Conservation (phyloP, 2,113 vertebrate species). For the Acrocephalus arundinaceus region DNA sequence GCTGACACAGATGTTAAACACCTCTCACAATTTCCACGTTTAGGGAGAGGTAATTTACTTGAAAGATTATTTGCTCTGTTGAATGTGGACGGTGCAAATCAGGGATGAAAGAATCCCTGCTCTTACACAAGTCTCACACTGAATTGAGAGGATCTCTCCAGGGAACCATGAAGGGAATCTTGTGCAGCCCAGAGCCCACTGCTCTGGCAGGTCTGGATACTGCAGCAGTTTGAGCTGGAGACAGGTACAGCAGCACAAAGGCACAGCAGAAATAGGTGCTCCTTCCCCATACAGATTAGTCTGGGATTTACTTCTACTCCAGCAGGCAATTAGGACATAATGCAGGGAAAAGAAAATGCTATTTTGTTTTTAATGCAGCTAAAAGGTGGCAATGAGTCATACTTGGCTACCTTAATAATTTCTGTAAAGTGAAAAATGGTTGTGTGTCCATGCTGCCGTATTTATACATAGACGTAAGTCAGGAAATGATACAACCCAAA, state of each 20-base stretch:
- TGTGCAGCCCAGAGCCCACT: background rate
- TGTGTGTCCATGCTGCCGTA: background rate
- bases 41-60: background rate
- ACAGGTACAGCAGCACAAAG: background rate
- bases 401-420: background rate
- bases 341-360: background rate
- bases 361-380: background rate
- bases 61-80: background rate
- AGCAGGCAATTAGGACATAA: background rate
- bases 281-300: background rate
- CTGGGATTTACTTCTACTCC: background rate
- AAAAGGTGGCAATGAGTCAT: background rate
- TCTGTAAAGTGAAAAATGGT: background rate
- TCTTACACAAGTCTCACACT: background rate
- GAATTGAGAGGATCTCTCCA: background rate
- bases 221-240: background rate
- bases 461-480: background rate
- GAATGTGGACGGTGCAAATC: background rate
- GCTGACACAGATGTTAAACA: background rate
- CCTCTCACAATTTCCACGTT: background rate
- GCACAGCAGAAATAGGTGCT: background rate
- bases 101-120: background rate
- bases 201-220: background rate
- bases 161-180: background rate
- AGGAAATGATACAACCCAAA: constrained; percentile 7